Conservation (phyloP, 2,888 invertebrate species). For the Cinara cedri region DNA sequence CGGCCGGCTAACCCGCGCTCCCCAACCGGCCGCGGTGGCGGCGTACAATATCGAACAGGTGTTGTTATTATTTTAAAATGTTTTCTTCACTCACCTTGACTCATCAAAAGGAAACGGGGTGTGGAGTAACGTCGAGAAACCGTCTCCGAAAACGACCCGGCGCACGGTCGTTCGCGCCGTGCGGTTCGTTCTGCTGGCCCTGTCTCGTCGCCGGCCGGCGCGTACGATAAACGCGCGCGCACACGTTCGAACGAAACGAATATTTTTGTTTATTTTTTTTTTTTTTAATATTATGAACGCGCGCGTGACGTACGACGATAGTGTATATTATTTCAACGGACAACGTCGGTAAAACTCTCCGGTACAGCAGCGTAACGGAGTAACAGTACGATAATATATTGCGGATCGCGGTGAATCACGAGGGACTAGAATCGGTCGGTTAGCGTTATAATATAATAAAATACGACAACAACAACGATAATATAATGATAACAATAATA, state of each 20-base stretch:
- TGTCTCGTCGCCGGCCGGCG: background rate
- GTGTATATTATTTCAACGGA: background rate
- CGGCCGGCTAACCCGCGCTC: constrained; percentile 34
- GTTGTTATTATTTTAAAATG: constrained; percentile 34
- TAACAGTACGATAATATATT: background rate
- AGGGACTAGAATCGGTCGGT: constrained; percentile 55
- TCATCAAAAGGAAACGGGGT: constrained; percentile 51
- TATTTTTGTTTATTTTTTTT: background rate
- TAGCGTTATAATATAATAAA: too few relatives aligned
- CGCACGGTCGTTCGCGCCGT: background rate
- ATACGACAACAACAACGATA: too few relatives aligned
- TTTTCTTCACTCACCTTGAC: constrained; percentile 54
- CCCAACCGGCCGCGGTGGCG: background rate
- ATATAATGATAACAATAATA: background rate
- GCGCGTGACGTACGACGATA: background rate
- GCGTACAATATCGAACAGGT: constrained; percentile 38
- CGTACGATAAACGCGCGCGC: constrained; percentile 8
- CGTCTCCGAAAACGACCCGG: constrained; percentile 17
- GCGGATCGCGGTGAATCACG: constrained; percentile 47
- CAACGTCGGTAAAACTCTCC: background rate
- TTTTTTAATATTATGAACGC: background rate
- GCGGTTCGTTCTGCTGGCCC: too few relatives aligned
- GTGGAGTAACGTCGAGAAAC: background rate
- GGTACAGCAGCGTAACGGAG: too few relatives aligned
- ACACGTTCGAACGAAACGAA: background rate